Evolutionary conservation across 2,888 invertebrate genomes (phyloP).

Genomic region (Tupiocoris notatus): DNA sequence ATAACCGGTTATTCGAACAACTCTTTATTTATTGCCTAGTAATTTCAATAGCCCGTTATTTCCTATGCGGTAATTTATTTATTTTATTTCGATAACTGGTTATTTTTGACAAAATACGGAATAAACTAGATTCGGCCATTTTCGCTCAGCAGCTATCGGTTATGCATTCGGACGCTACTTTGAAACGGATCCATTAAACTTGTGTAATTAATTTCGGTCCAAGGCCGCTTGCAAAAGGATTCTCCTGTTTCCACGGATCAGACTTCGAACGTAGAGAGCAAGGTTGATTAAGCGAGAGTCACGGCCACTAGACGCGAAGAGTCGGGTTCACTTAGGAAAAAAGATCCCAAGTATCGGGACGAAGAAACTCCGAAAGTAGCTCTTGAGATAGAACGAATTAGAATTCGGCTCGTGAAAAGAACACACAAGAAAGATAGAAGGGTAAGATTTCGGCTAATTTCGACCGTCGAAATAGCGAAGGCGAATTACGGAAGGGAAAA

Average conservation of each 20-base stretch:
- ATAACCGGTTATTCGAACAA: background rate
- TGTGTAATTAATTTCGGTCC: background rate
- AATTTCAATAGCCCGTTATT: too few species aligned
- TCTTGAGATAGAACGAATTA: background rate
- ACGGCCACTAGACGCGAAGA: background rate
- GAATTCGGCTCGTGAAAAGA: too few species aligned
- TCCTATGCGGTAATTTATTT: too few species aligned
- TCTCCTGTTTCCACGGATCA: background rate
- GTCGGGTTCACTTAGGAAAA: background rate
- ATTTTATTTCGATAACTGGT: too few species aligned
- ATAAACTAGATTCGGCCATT: background rate
- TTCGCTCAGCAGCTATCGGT: background rate
- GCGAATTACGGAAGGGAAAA: too few species aligned
- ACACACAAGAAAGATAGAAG: too few species aligned
- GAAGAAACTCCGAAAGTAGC: background rate
- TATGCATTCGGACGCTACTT: background rate
- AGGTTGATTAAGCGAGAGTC: background rate
- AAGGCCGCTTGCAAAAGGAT: background rate
- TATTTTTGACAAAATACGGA: too few species aligned
- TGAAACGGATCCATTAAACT: background rate
- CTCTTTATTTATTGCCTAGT: too few species aligned
- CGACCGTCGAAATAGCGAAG: too few species aligned
- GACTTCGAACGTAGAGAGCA: background rate
- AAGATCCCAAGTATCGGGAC: background rate
- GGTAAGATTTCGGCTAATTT: too few species aligned